Conservation (phyloP, 2,797 vertebrate genomes). For the Morus bassanus region DNA sequence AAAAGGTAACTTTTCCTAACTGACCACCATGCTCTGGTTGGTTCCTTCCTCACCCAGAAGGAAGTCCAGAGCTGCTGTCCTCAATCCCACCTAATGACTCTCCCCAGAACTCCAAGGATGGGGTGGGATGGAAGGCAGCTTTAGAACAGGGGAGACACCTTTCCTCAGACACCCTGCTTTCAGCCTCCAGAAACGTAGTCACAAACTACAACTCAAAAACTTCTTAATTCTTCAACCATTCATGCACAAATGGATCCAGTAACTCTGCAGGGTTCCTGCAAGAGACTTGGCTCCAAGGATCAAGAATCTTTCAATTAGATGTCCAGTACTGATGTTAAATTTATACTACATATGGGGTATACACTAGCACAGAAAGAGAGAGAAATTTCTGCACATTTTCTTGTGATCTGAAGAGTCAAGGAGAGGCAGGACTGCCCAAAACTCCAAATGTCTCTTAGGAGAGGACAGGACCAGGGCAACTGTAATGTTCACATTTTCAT, state of each 20-base stretch:
- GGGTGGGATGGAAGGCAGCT: fast-evolving
- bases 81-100: not conserved
- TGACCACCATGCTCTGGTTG: not conserved
- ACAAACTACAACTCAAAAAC: not conserved
- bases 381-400: not conserved
- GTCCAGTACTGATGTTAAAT: not conserved
- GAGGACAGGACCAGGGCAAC: not conserved
- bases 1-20: not conserved
- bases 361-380: not conserved
- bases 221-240: not conserved
- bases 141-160: not conserved
- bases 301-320: not conserved
- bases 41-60: not conserved
- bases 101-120: not conserved
- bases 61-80: not conserved
- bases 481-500: not conserved
- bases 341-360: not conserved
- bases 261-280: not conserved
- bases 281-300: not conserved
- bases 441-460: not conserved
- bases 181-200: not conserved
- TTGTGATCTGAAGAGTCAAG: not conserved
- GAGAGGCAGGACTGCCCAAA: not conserved
- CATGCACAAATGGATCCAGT: not conserved
- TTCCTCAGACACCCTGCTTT: not conserved